These are phyloP conservation scores for Bufo bufo DNA, from an alignment of 2,113 vertebrate genomes.

Conservation along the genomic window DNA sequence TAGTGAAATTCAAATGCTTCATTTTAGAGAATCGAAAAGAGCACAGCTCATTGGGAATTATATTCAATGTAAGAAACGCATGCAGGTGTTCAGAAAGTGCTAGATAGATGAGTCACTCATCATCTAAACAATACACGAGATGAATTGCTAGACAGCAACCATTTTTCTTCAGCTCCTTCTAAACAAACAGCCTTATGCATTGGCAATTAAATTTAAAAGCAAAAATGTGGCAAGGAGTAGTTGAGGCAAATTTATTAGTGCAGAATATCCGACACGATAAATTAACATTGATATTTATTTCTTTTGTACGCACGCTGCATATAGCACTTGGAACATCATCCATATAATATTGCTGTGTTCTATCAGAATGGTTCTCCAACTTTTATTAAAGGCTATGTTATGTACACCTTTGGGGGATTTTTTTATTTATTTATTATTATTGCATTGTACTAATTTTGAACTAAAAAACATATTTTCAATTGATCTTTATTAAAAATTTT, in stretches of 20 bases:
- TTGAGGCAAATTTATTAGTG: conserved; percentile 65
- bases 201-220: conserved; percentile 64
- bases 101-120: conserved; percentile 46
- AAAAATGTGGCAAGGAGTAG: conserved; percentile 64
- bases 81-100: conserved; percentile 27
- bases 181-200: conserved; percentile 60
- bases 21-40: conserved; percentile 41
- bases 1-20: conserved; percentile 50
- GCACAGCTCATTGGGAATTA: conserved; percentile 53
- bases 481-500: no score
- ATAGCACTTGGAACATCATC: neutral
- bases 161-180: conserved; percentile 55
- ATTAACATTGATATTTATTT: conserved; percentile 58
- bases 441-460: no score
- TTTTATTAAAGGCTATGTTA: neutral
- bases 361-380: neutral
- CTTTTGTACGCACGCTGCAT: neutral
- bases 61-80: conserved; percentile 9
- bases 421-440: no score
- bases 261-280: conserved; percentile 65
- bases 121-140: neutral
- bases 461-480: no score
- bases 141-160: conserved; percentile 58
- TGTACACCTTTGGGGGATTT: no score
- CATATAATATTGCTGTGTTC: neutral